A percentile compares a stretch with the other conserved stretches of the same genome.
These are phyloP conservation scores for Cotesia chilonis DNA, from an alignment of 1,140 invertebrate species.

Conservation along the genomic window DNA sequence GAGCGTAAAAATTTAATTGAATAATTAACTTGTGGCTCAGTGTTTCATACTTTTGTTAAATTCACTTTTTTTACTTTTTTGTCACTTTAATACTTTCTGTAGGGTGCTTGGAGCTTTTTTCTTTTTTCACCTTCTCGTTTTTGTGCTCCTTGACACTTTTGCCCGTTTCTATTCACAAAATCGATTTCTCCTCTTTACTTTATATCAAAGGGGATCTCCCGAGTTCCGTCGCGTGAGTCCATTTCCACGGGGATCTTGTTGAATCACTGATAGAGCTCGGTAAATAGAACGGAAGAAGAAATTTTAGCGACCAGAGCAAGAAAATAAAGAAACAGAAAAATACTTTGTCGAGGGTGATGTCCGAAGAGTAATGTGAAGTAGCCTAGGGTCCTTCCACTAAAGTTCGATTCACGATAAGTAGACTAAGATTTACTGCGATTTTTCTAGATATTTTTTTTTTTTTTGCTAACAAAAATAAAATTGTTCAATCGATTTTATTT, in stretches of 20 bases:
- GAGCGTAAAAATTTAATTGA: too few relatives aligned
- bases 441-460: not conserved
- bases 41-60: not conserved
- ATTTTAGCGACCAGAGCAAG: not conserved
- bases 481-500: not conserved
- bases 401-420: constrained; percentile 14
- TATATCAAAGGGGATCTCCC: constrained; percentile 49
- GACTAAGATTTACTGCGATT: constrained; percentile 9
- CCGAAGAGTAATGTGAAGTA: not conserved
- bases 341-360: constrained; percentile 1
- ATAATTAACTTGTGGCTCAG: not conserved
- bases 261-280: not conserved
- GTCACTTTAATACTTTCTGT: constrained; percentile 19
- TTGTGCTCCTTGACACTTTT: constrained; percentile 36
- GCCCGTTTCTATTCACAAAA: constrained; percentile 45
- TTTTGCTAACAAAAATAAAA: not conserved
- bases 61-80: not conserved
- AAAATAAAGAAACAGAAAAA: not conserved
- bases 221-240: constrained; percentile 34
- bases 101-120: constrained; percentile 34
- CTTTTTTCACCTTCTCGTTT: constrained; percentile 43
- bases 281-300: not conserved
- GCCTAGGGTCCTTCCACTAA: not conserved
- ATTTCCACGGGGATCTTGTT: constrained; percentile 2
- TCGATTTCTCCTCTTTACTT: constrained; percentile 51